phyloP scores from a whole-genome alignment of 2,888 invertebrate genomes.

The Microctonus brassicae region DNA sequence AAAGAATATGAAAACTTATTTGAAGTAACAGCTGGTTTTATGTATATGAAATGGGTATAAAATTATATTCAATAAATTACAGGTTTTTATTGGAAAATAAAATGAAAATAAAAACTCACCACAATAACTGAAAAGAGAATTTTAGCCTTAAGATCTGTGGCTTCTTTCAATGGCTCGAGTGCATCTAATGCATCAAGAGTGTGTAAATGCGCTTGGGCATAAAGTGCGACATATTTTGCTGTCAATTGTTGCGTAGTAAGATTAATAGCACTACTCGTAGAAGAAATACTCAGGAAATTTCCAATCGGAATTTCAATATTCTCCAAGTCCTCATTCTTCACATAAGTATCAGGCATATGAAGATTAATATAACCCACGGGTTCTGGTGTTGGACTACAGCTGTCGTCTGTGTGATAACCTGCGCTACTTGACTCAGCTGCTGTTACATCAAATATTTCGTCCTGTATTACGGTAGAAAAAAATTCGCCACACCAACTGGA shows the following conservation, averaged over 20 bases:
- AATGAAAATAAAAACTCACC: conserved; percentile 75
- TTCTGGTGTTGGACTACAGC: conserved; percentile 64
- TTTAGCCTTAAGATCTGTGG: conserved; percentile 92
- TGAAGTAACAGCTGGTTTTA: too few species aligned
- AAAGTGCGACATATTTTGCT: conserved; percentile 86
- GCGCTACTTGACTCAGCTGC: conserved; percentile 63
- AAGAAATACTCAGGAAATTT: conserved; percentile 23
- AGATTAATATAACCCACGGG: conserved; percentile 47
- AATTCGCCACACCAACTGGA: conserved; percentile 27
- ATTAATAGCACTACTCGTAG: conserved; percentile 18
- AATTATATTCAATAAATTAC: neutral
- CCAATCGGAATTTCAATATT: conserved; percentile 25
- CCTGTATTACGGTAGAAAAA: conserved; percentile 37
- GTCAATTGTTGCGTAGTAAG: conserved; percentile 72
- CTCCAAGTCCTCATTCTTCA: conserved; percentile 24
- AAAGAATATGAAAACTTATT: too few species aligned
- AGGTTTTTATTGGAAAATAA: neutral
- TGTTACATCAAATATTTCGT: conserved; percentile 60
- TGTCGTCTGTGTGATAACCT: conserved; percentile 66
- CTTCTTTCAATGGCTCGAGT: conserved; percentile 84
- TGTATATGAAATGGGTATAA: too few species aligned
- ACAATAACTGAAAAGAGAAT: conserved; percentile 96
- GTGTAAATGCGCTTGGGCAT: conserved; percentile 86
- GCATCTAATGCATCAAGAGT: conserved; percentile 88
- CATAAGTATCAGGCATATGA: neutral